Evolutionary conservation across 2,113 vertebrate species (phyloP), one percentile per base, ranked within the genome.

Genomic region (Aix galericulata): DNA sequence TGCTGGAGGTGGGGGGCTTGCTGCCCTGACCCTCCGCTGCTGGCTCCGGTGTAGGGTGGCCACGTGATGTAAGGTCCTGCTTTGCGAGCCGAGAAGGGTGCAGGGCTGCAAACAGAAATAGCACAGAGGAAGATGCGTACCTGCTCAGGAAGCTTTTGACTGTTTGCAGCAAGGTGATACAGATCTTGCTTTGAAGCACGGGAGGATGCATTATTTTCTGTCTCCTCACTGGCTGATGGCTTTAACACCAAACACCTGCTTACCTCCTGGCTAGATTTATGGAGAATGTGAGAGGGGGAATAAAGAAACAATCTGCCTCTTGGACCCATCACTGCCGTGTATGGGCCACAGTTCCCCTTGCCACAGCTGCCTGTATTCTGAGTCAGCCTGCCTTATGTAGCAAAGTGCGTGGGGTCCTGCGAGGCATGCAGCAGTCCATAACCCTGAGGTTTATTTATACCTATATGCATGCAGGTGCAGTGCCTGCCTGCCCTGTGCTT

Each of bases 271-370:
- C 4, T 1, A 75, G 36, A 75, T 78, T 78, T 78, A 44, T 89
- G 73, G 71, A n/a, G 34, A 59, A 10, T 8, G 16, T 29, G 25
- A 34, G 81, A 32, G 34, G 73, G 23, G 42, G 58, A 76, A 48
- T 93, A 78, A 86, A 86, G 82, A 18, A 18, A 38, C 52, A 23
- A 81, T 84, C 42, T 2, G 1, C 25, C 21, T 87, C 58, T 38
- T 60, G 66, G 67, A 81, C 31, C 60, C 13, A 3, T n/a, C 62
- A n/a, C 53, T 17, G 10, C 46, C 55, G 36, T 0, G 0, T 36
- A 14, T 13, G 20, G 32, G 36, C 9, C 38, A 44, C 0, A 0
- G 82, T 91, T 92, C 82, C 52, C 21, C 16, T 66, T 0, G 0
- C 72, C 62, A 22, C 38, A 82, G 81, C 74, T 62, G 80, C 38